Conservation (phyloP, 2,797 vertebrate genomes). For the Passerculus sandwichensis region DNA sequence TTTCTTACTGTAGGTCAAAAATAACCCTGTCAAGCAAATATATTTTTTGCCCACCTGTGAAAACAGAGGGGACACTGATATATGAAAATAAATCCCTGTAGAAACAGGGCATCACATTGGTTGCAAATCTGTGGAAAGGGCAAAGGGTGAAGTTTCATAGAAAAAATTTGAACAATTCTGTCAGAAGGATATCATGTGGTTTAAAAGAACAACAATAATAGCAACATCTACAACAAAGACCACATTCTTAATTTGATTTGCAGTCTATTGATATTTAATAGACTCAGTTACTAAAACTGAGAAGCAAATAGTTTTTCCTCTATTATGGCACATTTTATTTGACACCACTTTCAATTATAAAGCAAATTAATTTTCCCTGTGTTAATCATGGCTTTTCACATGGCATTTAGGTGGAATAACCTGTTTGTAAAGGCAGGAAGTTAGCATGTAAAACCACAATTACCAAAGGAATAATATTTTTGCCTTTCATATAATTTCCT, state of each 20-base stretch:
- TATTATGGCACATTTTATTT: not conserved
- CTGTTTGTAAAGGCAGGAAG: slow-evolving; percentile 1
- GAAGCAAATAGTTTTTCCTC: not conserved
- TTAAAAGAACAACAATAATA: slow-evolving; percentile 22
- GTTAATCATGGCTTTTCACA: slow-evolving; percentile 21
- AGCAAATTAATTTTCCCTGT: slow-evolving; percentile 4
- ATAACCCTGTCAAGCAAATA: not conserved
- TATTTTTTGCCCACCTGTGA: slow-evolving; percentile 22
- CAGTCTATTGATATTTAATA: not conserved
- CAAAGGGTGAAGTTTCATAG: not conserved
- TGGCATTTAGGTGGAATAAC: not conserved
- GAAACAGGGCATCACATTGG: not conserved
- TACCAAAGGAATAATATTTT: slow-evolving; percentile 35
- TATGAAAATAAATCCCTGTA: slow-evolving; percentile 23
- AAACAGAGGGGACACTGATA: slow-evolving; percentile 36
- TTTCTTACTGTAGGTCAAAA: slow-evolving; percentile 18
- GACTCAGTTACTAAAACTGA: slow-evolving; percentile 9
- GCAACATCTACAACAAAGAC: not conserved
- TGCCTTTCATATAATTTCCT: slow-evolving; percentile 15
- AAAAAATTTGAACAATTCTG: slow-evolving; percentile 25
- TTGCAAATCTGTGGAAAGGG: not conserved
- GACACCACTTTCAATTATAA: slow-evolving; percentile 16
- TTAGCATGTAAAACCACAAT: slow-evolving; percentile 10
- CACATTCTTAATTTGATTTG: slow-evolving; percentile 9
- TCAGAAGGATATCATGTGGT: not conserved